Base-by-base conservation (phyloP, 2,113 vertebrate species). In the Ageneiosus marmoratus region DNA sequence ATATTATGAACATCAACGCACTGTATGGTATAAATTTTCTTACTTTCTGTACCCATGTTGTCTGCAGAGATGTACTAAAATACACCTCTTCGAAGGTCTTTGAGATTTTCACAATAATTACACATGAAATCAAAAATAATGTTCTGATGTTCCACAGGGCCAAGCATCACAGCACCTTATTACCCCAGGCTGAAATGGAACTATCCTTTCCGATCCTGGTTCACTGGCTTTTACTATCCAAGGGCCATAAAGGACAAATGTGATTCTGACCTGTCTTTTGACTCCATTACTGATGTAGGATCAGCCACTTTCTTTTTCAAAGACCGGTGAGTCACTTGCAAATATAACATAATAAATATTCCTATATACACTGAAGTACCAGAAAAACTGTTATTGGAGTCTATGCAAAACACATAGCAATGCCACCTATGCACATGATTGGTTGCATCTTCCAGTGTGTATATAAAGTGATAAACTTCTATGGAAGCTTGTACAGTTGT, bases 21-120 rank as follows among this genome's bases (percentile, higher is more conserved):
- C 90, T 97, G 87, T 97, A 97, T 63, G 93, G 96, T 96, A 95
- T 92, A 81, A 37, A 32, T 78, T 81, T 32, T 58, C 63, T 24
- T n/a, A 29, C 62, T 24, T 44, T 56, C n/a, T 34, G 44, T 27
- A 55, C 4, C 5, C 41, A 75, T 75, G 22, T 46, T 46, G 67
- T 81, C 29, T 62, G 22, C 48, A 69, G 48, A 29, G 41, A 24
- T 48, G 50, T 34, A 7, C 20, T 44, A n/a, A 51, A 29, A 72
- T 58, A 29, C 15, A 24, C 15, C 51, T n/a, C 51, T 34, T 24
- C 32, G 4, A 34, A 62, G 5, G 6, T 27, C n/a, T 73, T 20
- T 74, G 18, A 44, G 24, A 34, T 27, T 34, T 44, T 58, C 60
- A 41, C 37, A 18, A 77, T n/a, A 72, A 3, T 37, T 50, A 62